Evolutionary conservation across 2,888 invertebrate species (phyloP), one percentile per base, ranked within the genome.

Genomic region (Boloria euphrosyne): DNA sequence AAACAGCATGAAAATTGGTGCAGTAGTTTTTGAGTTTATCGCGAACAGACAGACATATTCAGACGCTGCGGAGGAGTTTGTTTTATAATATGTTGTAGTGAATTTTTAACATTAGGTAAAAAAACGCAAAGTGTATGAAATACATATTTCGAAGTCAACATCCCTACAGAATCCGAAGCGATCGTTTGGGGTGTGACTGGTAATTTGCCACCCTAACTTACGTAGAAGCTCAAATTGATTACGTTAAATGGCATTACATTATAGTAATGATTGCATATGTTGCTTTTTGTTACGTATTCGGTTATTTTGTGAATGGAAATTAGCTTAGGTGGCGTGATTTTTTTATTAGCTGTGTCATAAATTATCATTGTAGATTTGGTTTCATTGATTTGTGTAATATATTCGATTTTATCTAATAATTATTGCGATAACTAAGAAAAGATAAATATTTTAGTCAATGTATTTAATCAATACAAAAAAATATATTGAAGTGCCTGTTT

Each of bases 181-280:
- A 77, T 84, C 81, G 83, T 83, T 83, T 83, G 76, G 72, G 87
- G 84, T 83, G 86, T 87, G 85, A 90, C 86, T 87, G 87, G 88
- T 85, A 86, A 85, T 84, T 86, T 84, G 82, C 69, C 74, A 71
- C 73, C 76, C 74, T 71, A 62, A 68, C 68, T 69, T 65, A 70
- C 63, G 53, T 44, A 55, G 62, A 71, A 70, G 74, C 70, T 73
- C 72, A 74, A 90, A 90, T 90, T 91, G 90, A 92, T 91, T 88
- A 86, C 84, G 75, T 85, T 83, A 87, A 90, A 87, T 84, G 85
- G 86, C 84, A 81, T 85, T 81, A 81, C 85, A 83, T 87, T 89
- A 87, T 81, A 78, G 78, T 87, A 87, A 90, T 86, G 84, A 85
- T 83, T 89, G 85, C 91, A 90, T 92, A 92, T 91, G 91, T 87